A percentile compares a stretch with the other conserved stretches of the same genome.
phyloP scores from a whole-genome alignment of 2,888 invertebrate genomes.

The Apamea epomidion region DNA sequence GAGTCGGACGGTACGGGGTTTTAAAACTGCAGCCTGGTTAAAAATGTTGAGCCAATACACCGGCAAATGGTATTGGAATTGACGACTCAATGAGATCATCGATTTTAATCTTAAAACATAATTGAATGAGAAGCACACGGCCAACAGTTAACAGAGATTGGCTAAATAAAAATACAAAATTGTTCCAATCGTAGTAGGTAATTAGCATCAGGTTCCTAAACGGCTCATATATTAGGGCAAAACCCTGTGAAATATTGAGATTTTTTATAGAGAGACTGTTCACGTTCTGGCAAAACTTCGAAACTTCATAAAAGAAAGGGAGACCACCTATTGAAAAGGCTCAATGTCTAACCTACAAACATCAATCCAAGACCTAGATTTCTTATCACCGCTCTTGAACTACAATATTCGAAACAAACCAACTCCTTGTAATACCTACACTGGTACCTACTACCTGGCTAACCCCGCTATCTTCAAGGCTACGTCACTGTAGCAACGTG shows the following conservation, averaged over 20 bases:
- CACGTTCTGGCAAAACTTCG: background rate
- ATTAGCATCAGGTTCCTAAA: background rate
- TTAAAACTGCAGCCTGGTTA: constrained; percentile 35
- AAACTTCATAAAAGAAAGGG: background rate
- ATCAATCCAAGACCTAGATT: background rate
- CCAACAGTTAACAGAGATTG: background rate
- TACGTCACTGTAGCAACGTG: constrained; percentile 40
- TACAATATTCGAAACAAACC: background rate
- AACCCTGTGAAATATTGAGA: background rate
- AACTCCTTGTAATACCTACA: background rate
- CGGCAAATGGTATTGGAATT: constrained; percentile 39
- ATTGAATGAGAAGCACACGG: background rate
- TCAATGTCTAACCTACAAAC: background rate
- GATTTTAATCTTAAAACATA: constrained; percentile 27
- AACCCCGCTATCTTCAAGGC: constrained; percentile 55
- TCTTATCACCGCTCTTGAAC: constrained; percentile 10
- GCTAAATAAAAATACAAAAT: background rate
- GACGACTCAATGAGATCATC: constrained; percentile 33
- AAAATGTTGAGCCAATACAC: constrained; percentile 43
- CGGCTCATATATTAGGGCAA: background rate
- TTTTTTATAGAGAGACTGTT: background rate
- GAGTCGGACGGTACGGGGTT: constrained; percentile 20
- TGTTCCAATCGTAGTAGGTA: background rate
- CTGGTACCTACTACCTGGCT: constrained; percentile 12
- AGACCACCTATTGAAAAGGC: background rate